Evolutionary conservation across 1,140 invertebrate species (phyloP).

Genomic region (Muscidifurax raptorellus): DNA sequence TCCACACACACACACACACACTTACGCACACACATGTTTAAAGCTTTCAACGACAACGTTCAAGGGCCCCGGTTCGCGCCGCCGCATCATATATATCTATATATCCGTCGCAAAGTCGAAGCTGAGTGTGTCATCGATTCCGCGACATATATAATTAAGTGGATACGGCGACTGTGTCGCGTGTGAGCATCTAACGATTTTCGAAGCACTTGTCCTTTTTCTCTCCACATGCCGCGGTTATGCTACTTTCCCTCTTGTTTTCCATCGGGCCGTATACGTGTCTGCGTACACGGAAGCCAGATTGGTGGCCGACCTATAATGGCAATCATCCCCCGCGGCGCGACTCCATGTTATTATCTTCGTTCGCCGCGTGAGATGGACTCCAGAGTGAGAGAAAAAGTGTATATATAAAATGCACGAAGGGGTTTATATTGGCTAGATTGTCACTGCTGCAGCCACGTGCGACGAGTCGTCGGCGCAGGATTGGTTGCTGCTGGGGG

Average conservation of each 20-base stretch:
- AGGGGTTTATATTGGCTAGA: background rate
- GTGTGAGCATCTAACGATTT: constrained; percentile 70
- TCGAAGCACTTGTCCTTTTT: constrained; percentile 67
- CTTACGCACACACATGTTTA: too few species aligned
- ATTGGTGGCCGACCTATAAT: constrained; percentile 67
- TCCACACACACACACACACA: background rate
- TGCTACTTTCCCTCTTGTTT: background rate
- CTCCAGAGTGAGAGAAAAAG: background rate
- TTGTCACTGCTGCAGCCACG: too few species aligned
- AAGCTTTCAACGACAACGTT: constrained; percentile 17
- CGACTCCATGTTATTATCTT: background rate
- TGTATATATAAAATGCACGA: background rate
- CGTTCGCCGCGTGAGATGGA: background rate
- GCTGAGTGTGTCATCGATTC: background rate
- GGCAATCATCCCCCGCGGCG: constrained; percentile 49
- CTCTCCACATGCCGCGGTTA: background rate
- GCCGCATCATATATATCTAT: too few species aligned
- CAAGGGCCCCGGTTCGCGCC: constrained; percentile 6
- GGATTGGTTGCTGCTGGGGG: too few species aligned
- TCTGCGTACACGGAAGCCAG: constrained; percentile 68
- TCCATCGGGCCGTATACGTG: background rate
- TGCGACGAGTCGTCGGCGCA: too few species aligned
- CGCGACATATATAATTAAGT: background rate
- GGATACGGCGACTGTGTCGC: background rate
- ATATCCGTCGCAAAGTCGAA: too few species aligned